phyloP scores from a whole-genome alignment of 2,797 vertebrate species.

The Chromobotia macracanthus region DNA sequence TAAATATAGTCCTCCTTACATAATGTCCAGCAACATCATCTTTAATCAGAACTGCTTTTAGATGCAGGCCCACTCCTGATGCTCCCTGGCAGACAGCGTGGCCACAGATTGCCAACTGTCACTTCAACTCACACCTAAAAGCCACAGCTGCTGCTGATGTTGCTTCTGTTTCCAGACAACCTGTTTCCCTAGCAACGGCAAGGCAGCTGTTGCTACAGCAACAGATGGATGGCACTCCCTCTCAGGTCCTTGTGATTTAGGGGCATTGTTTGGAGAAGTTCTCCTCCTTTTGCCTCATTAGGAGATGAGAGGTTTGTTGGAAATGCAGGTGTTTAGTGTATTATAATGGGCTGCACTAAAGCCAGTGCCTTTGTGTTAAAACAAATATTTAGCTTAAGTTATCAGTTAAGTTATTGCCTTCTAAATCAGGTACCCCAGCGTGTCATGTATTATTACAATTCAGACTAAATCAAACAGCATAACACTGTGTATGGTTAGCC shows the following conservation, averaged over 20 bases:
- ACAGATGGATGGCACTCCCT: constrained; percentile 69
- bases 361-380: neutral
- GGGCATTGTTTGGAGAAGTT: constrained; percentile 54
- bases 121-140: constrained; percentile 33
- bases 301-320: constrained; percentile 35
- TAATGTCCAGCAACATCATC: constrained; percentile 13
- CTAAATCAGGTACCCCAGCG: neutral
- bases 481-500: neutral
- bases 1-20: neutral
- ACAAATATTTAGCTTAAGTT: neutral
- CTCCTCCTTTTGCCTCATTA: constrained; percentile 56
- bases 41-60: constrained; percentile 28
- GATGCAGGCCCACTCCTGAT: neutral
- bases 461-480: neutral
- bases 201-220: constrained; percentile 75
- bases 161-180: constrained; percentile 42
- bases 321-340: constrained; percentile 32
- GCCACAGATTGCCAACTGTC: constrained; percentile 20
- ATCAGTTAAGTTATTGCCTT: neutral
- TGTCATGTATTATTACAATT: constrained; percentile 35
- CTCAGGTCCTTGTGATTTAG: constrained; percentile 61
- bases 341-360: neutral
- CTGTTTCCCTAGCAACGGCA: constrained; percentile 63
- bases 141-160: constrained; percentile 14
- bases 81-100: constrained; percentile 6